Base-by-base conservation (phyloP, 1,140 invertebrate species). In the Aphis craccivora region DNA sequence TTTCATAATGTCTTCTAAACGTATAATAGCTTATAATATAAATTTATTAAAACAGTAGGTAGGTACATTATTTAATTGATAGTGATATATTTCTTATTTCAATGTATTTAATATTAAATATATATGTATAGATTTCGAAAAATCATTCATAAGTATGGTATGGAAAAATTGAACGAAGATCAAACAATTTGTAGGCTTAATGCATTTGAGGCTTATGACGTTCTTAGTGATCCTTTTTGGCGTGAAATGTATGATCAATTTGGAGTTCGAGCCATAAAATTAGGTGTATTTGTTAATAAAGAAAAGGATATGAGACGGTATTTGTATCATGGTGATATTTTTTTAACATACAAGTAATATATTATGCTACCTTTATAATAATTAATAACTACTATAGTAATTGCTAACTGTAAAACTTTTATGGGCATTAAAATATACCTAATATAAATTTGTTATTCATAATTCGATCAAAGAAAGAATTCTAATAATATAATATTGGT, bases 231-330 rank as follows among this genome's bases (percentile, higher is more conserved):
- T 95, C 96, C 97, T 90, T 95, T 96, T 91, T 95, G 95, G 93
- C 95, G 97, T 94, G 96, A 97, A 30, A 96, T 99, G 53, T 99
- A 97, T 95, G 98, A 99, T 95, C 97, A 98, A 94, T 99, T 97
- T 95, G 98, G 98, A 0, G 98, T 98, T 95, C 97, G 97, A 94
- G 98, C 98, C 2, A 95, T 99, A 53, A 98, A 98, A 95, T 30
- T 37, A 20, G 91, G 91, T 11, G 48, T 93, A 23, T 40, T 43
- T 30, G 9, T 40, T n/a, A 48, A 93, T 9, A 55, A 53, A 25
- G 48, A 83, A 30, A 40, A 86, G 23, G 14, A 40, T 20, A n/a
- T 93, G 96, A 96, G 94, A 97, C 97, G 97, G 0, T 99, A 98
- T 95, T 95, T 96, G 40, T 98, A 97, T 95, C 97, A 98, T 95